phyloP scores from a whole-genome alignment of 2,888 invertebrate species.

The Macaria liturata region DNA sequence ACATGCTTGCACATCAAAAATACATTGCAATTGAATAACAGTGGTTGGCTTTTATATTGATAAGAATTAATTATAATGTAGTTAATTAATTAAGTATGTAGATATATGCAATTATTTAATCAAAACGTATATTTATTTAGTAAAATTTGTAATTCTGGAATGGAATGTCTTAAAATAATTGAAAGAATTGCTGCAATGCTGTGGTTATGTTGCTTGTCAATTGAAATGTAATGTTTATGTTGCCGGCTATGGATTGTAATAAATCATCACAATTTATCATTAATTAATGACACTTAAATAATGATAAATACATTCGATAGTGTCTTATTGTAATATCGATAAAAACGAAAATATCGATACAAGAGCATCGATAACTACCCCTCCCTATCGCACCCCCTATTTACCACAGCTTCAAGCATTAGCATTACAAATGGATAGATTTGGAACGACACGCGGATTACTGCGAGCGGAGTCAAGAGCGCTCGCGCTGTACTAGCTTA shows the following conservation, averaged over 20 bases:
- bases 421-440: constrained; percentile 14
- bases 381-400: constrained; percentile 2
- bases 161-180: constrained; percentile 15
- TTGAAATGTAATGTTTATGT: constrained; percentile 51
- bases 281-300: no score
- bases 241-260: constrained; percentile 74
- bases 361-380: neutral
- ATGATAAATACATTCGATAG: no score
- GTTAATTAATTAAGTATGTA: constrained; percentile 1
- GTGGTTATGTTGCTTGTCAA: constrained; percentile 35
- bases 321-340: no score
- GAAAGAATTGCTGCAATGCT: constrained; percentile 15
- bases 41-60: no score
- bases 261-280: constrained; percentile 80
- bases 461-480: neutral
- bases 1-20: no score
- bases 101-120: no score
- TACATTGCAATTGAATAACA: no score
- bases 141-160: neutral
- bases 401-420: constrained; percentile 6
- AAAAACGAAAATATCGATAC: neutral
- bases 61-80: constrained; percentile 9
- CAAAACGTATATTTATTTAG: no score
- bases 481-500: no score
- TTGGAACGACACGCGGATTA: constrained; percentile 3